Evolutionary conservation across 2,888 invertebrate species (phyloP).

Genomic region (Anoncus sp.): DNA sequence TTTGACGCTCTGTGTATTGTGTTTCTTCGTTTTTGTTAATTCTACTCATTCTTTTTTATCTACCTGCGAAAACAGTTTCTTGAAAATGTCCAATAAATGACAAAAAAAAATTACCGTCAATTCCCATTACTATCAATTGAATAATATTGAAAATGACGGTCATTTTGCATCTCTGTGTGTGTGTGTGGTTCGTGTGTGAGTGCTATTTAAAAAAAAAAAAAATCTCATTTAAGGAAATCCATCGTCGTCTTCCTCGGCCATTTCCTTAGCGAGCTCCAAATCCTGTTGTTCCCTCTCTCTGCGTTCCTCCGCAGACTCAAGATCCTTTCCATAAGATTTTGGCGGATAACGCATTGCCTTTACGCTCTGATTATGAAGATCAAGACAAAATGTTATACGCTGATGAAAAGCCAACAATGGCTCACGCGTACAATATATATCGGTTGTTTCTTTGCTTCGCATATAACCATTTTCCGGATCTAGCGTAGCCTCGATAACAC

Average conservation of each 20-base stretch:
- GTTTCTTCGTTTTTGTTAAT: too few relatives aligned
- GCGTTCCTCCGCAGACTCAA: conserved; percentile 98
- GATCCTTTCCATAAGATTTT: conserved; percentile 98
- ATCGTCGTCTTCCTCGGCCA: conserved; percentile 99
- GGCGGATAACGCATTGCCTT: conserved; percentile 99
- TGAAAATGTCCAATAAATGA: too few relatives aligned
- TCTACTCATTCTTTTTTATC: too few relatives aligned
- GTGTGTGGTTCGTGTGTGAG: conserved; percentile 16
- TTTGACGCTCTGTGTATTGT: too few relatives aligned
- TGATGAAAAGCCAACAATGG: conserved; percentile 98
- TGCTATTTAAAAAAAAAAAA: background rate
- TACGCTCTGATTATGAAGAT: conserved; percentile 99
- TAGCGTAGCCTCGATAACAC: conserved; percentile 98
- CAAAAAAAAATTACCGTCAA: too few relatives aligned
- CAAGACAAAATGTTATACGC: conserved; percentile 98
- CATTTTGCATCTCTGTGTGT: conserved; percentile 4
- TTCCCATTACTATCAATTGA: too few relatives aligned
- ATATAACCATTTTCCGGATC: conserved; percentile 98
- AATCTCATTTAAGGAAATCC: conserved; percentile 86
- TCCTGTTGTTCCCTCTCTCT: conserved; percentile 99
- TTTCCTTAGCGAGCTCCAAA: conserved; percentile 99
- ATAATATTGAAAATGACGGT: too few relatives aligned
- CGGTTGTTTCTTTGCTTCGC: conserved; percentile 98
- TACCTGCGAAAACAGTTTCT: too few relatives aligned
- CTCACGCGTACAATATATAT: conserved; percentile 98